Base-by-base conservation (phyloP, 1,140 invertebrate species). In the Eupristina koningsbergeri region DNA sequence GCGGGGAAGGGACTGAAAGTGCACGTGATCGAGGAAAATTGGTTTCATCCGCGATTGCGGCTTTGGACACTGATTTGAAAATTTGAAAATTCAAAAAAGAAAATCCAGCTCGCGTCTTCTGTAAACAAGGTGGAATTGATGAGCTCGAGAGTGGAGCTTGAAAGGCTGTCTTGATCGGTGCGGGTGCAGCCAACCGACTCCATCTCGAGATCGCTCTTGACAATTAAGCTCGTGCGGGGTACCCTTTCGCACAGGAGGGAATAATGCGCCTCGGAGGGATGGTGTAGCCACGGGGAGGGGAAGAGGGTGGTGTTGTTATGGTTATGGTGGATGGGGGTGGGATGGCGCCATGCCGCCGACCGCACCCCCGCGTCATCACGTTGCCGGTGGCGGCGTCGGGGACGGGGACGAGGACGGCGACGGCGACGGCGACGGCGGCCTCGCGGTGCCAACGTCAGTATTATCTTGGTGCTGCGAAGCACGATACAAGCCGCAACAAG, bases 391-490 rank as follows among this genome's bases (percentile, higher is more conserved):
- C 45, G 78, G 78, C 77, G 77, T 50, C n/a, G n/a, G n/a, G n/a
- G n/a, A n/a, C n/a, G n/a, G n/a, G n/a, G n/a, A n/a, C n/a, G n/a
- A n/a, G n/a, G 58, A 26, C 22, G 76, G 78, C 45, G 78, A 64
- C 77, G 77, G 34, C 63, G 3, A 3, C 26, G n/a, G 34, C 58
- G 58, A 26, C 22, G 76, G 78, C 45, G 78, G 78, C 77, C 61
- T 50, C 77, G 64, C 64, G 64, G 47, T 47, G 31, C 31, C 39
- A n/a, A 53, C 78, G 78, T 80, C 78, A 80, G 78, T 83, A 83
- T 39, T n/a, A 64, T 34, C 74, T 77, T 39, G 71, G 53, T 50
- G 80, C 80, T 82, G 80, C 73, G 50, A 63, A 61, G 73, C 58
- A 71, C 80, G 58, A 29, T 36, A 50, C 73, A 41, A 34, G 69